Evolutionary conservation across 1,140 invertebrate genomes (phyloP), one percentile per base, ranked within the genome.

Genomic region (Cherax destructor): DNA sequence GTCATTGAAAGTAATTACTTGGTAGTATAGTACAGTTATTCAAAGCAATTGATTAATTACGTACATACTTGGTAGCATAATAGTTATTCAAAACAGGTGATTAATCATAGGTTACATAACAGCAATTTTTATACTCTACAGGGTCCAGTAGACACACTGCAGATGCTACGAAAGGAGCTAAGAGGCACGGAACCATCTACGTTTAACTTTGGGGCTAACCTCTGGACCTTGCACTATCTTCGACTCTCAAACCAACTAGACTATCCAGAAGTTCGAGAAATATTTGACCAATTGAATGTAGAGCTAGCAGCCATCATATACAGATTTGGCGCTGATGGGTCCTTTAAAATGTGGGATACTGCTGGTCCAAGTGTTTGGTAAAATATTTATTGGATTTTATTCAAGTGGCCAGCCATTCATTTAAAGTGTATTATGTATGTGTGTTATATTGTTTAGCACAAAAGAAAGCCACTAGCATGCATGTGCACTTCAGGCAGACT

Each of bases 121-220:
- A 13, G 18, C 18, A 6, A 18, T 18, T n/a, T n/a, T 74, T 10
- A 74, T 5, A 41, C 61, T 30, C 18, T 24, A 7, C 81, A 92
- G 92, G 74, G 88, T 47, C 92, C 92, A 30, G 92, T 93, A 47
- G 91, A 93, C 79, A 47, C 93, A 0, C 10, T 91, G 24, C 86
- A 88, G 65, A 83, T 93, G 92, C 76, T 93, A 21, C 78, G 92
- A 6, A 92, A 92, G 87, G 89, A 94, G 13, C 93, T 94, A 0
- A 94, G 94, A 93, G 95, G 95, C 16, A 94, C 95, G 3, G 96
- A 96, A 92, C 94, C 95, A 89, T 94, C 94, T 83, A 93, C 96
- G 69, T 96, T 96, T 94, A 96, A 96, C 93, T 95, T 96, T 91
- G 96, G 95, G 3, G 95, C 95, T 83, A 96, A 96, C 93, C 93